Base-by-base conservation (phyloP, 2,888 invertebrate genomes). In the Cephus sareptanus region DNA sequence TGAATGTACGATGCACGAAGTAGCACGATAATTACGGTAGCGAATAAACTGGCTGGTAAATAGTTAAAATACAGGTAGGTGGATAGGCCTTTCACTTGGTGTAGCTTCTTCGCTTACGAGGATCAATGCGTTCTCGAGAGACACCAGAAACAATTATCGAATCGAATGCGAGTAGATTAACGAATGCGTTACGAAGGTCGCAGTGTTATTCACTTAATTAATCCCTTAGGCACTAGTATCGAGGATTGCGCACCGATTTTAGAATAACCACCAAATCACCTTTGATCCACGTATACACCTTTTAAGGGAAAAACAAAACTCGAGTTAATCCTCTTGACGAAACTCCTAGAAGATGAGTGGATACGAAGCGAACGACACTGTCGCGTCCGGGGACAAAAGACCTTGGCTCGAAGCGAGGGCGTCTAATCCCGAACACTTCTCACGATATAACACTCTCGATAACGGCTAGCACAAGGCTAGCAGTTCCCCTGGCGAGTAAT, bases 311-410 rank as follows among this genome's bases (percentile, higher is more conserved):
- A 56, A 56, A 56, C 23, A 56, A 56, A 56, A 56, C 56, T 56
- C 56, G 56, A 56, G 9, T 56, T 23, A 56, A 56, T 56, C 56
- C 56, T 80, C 74, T 75, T 71, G 75, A 79, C 74, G 76, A 73
- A 76, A 80, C 76, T 78, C 80, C 78, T 76, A 69, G 34, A 71
- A 15, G 37, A 56, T 35, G 40, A 77, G 76, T 76, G 77, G 34
- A 76, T 78, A 77, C 78, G 78, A 76, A 77, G 78, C 76, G 76
- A 75, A 78, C 68, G 70, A 70, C 69, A 75, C 40, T 71, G 74
- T n/a, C 13, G 76, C 74, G 76, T 76, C 74, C 56, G 40, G 69
- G 75, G 69, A 74, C 77, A 73, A 79, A 76, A 77, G 75, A 80
- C 80, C 80, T 79, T 79, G 80, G 75, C 74, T 34, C 15, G 74